A percentile compares a stretch with the other conserved stretches of the same genome.
phyloP scores from a whole-genome alignment of 2,888 invertebrate genomes.

The Aphrophora alni region DNA sequence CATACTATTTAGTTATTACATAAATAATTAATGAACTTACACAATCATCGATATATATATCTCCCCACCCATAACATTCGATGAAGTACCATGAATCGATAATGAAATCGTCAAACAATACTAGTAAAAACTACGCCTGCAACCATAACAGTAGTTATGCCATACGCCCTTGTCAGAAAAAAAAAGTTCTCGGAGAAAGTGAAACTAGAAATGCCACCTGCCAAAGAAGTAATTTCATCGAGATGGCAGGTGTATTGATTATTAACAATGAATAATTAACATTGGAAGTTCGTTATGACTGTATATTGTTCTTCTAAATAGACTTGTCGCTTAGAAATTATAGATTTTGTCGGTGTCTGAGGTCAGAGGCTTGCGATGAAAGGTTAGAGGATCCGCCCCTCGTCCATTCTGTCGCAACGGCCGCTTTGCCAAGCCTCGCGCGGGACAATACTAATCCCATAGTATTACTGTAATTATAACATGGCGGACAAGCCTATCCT shows the following conservation, averaged over 20 bases:
- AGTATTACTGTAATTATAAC: background rate
- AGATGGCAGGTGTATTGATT: background rate
- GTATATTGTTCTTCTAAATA: background rate
- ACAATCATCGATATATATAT: no score
- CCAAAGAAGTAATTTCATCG: background rate
- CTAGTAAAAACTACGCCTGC: background rate
- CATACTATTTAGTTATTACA: no score
- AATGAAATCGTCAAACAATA: background rate
- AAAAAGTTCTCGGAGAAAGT: background rate
- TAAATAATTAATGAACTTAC: no score
- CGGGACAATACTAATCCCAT: background rate
- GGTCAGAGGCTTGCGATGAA: background rate
- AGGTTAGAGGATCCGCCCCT: background rate
- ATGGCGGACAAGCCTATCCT: background rate
- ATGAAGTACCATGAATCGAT: background rate
- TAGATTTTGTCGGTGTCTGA: background rate
- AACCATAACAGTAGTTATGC: background rate
- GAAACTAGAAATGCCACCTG: background rate
- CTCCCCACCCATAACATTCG: no score
- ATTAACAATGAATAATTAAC: conserved; percentile 2
- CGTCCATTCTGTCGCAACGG: background rate
- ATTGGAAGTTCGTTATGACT: background rate
- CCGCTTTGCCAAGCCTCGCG: background rate
- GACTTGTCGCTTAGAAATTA: background rate
- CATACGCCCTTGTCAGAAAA: background rate